These are phyloP conservation scores for Eupelmus urozonus DNA, from an alignment of 2,888 invertebrate species.

Conservation along the genomic window DNA sequence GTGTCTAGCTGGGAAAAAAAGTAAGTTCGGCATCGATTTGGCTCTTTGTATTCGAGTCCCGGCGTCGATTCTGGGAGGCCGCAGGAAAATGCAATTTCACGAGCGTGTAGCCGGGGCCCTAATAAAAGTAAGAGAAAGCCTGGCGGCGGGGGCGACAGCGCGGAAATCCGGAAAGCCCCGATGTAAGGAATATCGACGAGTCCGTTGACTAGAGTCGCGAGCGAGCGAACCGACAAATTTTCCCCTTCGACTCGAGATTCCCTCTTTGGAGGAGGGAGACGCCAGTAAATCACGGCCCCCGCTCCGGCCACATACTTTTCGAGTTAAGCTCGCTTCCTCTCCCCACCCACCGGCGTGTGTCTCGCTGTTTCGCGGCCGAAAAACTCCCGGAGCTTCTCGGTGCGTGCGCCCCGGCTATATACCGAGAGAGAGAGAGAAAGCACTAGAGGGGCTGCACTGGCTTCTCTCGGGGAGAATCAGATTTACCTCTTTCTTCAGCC, in stretches of 20 bases:
- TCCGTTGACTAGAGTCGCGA: slow-evolving; percentile 57
- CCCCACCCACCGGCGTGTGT: slow-evolving; percentile 4
- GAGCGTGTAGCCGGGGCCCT: slow-evolving; percentile 4
- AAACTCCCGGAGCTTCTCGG: too few relatives aligned
- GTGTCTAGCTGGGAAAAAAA: too few relatives aligned
- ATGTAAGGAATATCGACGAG: slow-evolving; percentile 64
- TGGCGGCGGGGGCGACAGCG: not conserved
- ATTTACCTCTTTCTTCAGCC: slow-evolving; percentile 40
- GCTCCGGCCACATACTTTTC: slow-evolving; percentile 65
- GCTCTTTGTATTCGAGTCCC: too few relatives aligned
- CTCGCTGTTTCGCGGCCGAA: too few relatives aligned
- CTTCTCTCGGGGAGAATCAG: slow-evolving; percentile 26
- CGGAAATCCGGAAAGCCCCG: slow-evolving; percentile 15
- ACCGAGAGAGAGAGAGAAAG: too few relatives aligned
- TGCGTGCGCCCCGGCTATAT: too few relatives aligned
- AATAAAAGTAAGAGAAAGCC: slow-evolving; percentile 8
- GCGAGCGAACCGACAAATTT: slow-evolving; percentile 69
- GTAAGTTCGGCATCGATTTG: too few relatives aligned
- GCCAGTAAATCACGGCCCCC: slow-evolving; percentile 69
- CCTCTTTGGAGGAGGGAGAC: slow-evolving; percentile 45
- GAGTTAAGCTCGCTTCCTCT: slow-evolving; percentile 58
- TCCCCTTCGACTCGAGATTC: slow-evolving; percentile 52
- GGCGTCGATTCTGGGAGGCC: too few relatives aligned
- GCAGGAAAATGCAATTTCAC: slow-evolving; percentile 35
- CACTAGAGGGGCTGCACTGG: not conserved